A percentile compares a stretch with the other conserved stretches of the same genome.
Conservation (phyloP, 2,888 invertebrate species). For the Luperina testacea region DNA sequence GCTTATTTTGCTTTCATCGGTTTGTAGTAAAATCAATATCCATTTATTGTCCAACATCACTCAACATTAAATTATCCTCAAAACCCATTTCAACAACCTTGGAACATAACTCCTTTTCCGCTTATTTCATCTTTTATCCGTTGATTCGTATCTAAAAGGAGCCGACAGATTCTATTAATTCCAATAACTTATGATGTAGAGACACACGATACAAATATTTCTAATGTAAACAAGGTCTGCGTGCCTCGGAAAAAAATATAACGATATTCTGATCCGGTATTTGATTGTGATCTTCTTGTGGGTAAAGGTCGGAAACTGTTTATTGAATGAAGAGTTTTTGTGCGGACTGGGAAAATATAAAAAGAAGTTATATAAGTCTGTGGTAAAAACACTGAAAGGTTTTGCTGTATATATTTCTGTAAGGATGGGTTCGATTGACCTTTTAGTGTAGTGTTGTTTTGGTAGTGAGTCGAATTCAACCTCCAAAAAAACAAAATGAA, state of each 20-base stretch:
- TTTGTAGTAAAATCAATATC: conserved; percentile 14
- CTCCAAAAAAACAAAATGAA: neutral
- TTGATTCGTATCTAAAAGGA: conserved; percentile 48
- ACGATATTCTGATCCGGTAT: conserved; percentile 64
- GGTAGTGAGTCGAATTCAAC: neutral
- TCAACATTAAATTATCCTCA: conserved; percentile 18
- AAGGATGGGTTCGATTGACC: conserved; percentile 3
- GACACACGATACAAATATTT: conserved; percentile 64
- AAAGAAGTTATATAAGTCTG: neutral
- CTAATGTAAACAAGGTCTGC: conserved; percentile 64
- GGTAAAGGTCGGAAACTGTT: conserved; percentile 36
- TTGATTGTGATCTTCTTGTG: conserved; percentile 40
- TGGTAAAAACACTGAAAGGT: conserved; percentile 4
- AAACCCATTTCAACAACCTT: conserved; percentile 6
- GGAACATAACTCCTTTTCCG: conserved; percentile 11
- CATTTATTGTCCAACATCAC: conserved; percentile 5
- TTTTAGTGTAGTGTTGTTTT: neutral
- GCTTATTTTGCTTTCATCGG: neutral
- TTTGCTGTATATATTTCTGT: neutral
- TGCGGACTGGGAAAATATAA: conserved; percentile 3
- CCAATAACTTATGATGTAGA: conserved; percentile 49
- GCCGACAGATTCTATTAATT: conserved; percentile 58
- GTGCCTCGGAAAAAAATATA: conserved; percentile 61
- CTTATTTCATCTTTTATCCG: conserved; percentile 33
- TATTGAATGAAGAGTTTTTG: conserved; percentile 33